These are phyloP conservation scores for Callyntrura guangdongensis DNA, from an alignment of 2,888 invertebrate genomes.

Conservation along the genomic window DNA sequence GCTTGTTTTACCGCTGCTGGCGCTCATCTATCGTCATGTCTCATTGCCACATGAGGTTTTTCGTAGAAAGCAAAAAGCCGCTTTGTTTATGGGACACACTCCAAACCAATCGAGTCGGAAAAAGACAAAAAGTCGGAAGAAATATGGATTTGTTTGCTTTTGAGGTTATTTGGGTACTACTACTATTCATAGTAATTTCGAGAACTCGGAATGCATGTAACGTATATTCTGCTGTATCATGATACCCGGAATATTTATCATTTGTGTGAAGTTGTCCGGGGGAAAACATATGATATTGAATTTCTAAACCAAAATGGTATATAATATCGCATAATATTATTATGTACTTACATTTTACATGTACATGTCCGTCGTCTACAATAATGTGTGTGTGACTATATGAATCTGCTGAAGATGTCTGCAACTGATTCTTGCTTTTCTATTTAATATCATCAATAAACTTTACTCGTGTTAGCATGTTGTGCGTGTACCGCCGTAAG, in stretches of 20 bases:
- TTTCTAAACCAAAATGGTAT: no score
- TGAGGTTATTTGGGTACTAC: background rate
- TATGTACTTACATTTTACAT: no score
- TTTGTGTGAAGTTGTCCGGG: background rate
- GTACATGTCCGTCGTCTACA: background rate
- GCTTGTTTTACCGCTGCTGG: background rate
- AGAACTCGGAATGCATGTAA: no score
- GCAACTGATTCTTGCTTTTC: background rate
- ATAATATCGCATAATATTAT: no score
- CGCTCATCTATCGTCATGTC: conserved; percentile 28
- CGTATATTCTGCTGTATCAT: background rate
- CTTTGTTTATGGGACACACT: conserved; percentile 16
- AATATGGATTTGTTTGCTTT: conserved; percentile 27
- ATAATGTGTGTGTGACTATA: background rate
- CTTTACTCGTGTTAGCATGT: background rate
- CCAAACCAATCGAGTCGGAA: conserved; percentile 29
- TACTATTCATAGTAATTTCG: background rate
- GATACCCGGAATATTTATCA: no score
- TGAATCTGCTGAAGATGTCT: background rate
- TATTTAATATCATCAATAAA: background rate
- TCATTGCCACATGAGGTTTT: conserved; percentile 42
- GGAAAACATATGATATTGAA: no score
- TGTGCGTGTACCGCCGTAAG: background rate
- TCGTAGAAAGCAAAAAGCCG: background rate
- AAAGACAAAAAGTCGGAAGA: conserved; percentile 24